Evolutionary conservation across 1,140 invertebrate genomes (phyloP).

Genomic region (Bombus sylvicola): DNA sequence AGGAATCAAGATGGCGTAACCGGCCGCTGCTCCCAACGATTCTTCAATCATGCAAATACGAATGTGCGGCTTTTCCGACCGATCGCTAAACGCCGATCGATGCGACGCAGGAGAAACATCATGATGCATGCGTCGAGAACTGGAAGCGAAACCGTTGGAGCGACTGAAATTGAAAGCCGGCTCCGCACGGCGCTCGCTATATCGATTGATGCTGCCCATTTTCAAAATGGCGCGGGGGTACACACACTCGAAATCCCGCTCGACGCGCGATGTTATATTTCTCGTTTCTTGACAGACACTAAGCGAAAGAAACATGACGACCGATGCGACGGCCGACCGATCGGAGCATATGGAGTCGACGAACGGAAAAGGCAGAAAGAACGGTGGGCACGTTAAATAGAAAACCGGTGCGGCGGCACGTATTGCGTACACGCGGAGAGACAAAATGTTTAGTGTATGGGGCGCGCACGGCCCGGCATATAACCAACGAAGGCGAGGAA

Average conservation of each 20-base stretch:
- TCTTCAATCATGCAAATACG: conserved; percentile 29
- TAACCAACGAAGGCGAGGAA: conserved; percentile 3
- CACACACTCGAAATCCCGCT: conserved; percentile 56
- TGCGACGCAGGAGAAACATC: not conserved
- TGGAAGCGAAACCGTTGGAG: not conserved
- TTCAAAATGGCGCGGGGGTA: conserved; percentile 79
- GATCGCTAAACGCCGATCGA: not conserved
- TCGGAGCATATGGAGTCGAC: not conserved
- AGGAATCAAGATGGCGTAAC: conserved; percentile 73
- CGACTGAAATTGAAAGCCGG: conserved; percentile 23
- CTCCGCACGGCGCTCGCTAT: conserved; percentile 64
- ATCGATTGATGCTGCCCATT: conserved; percentile 78
- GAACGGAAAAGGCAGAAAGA: too few species aligned
- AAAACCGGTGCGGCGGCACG: not conserved
- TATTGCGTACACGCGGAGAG: conserved; percentile 22
- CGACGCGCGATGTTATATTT: not conserved
- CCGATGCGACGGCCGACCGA: too few species aligned
- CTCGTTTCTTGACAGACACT: not conserved
- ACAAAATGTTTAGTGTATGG: not conserved
- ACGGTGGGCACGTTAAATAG: not conserved
- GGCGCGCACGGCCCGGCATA: conserved; percentile 1
- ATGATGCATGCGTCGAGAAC: not conserved
- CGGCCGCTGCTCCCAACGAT: conserved; percentile 54
- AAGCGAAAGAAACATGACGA: not conserved
- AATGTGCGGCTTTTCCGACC: not conserved